Conservation (phyloP, 2,797 vertebrate genomes). For the Melanotaenia boesemani region DNA sequence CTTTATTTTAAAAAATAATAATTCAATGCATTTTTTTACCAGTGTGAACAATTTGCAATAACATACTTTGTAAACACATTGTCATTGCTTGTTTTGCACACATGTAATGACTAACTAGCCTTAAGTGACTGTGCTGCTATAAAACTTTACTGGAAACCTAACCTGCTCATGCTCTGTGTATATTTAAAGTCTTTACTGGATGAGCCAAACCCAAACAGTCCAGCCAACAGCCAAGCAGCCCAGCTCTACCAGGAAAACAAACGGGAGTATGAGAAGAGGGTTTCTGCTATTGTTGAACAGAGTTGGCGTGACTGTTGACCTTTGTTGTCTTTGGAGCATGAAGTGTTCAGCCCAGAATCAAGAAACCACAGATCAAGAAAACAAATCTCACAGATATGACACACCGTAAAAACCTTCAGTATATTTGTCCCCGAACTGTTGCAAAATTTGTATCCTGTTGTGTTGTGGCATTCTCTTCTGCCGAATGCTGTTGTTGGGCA, state of each 20-base stretch:
- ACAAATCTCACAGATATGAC: slow-evolving; percentile 68
- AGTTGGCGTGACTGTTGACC: slow-evolving; percentile 99
- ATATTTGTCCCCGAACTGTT: slow-evolving; percentile 91
- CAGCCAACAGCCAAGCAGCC: slow-evolving; percentile 98
- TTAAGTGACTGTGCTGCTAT: slow-evolving; percentile 4
- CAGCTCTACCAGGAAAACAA: slow-evolving; percentile 99
- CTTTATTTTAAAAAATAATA: not conserved
- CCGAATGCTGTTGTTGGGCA: slow-evolving; percentile 87
- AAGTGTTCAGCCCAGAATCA: slow-evolving; percentile 82
- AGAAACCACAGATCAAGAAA: slow-evolving; percentile 73
- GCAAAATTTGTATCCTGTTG: slow-evolving; percentile 93
- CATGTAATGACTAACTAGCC: not conserved
- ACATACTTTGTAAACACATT: not conserved
- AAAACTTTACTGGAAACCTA: slow-evolving; percentile 15
- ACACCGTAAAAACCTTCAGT: slow-evolving; percentile 79
- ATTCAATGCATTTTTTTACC: not conserved
- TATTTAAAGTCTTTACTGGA: slow-evolving; percentile 93
- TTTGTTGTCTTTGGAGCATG: slow-evolving; percentile 79
- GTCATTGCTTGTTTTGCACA: not conserved
- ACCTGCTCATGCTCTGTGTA: slow-evolving; percentile 40
- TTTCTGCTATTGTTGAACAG: slow-evolving; percentile 99
- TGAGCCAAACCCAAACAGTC: slow-evolving; percentile 99
- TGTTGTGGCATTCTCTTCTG: slow-evolving; percentile 90
- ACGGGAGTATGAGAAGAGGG: slow-evolving; percentile 98
- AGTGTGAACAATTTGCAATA: not conserved